A percentile compares a stretch with the other conserved stretches of the same genome.
Evolutionary conservation across 2,888 invertebrate species (phyloP).

Genomic region (Tetragonisca angustula): DNA sequence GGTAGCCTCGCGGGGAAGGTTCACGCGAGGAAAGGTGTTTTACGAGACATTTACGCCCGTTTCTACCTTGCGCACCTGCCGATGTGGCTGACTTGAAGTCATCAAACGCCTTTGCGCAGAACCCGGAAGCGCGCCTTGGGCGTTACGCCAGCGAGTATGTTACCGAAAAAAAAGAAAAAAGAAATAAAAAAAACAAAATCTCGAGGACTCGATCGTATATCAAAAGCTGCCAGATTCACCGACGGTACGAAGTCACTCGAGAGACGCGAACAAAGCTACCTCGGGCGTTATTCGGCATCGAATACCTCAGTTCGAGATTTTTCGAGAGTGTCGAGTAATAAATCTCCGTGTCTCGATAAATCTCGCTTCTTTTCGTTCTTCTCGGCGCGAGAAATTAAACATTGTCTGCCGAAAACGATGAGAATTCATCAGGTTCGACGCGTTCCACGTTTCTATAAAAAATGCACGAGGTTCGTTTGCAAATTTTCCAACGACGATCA

Average conservation of each 20-base stretch:
- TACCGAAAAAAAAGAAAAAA: too few relatives aligned
- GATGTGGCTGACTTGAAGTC: conserved; percentile 45
- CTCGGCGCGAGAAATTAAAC: too few relatives aligned
- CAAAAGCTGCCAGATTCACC: conserved; percentile 29
- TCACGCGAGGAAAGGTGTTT: conserved; percentile 41
- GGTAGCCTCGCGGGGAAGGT: conserved; percentile 8
- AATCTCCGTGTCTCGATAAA: background rate
- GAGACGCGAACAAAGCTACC: background rate
- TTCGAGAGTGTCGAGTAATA: background rate
- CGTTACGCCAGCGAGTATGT: conserved; percentile 32
- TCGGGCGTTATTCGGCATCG: background rate
- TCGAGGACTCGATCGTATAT: conserved; percentile 52
- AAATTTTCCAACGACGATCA: too few relatives aligned
- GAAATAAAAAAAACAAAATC: conserved; percentile 9
- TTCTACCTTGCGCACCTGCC: conserved; percentile 23
- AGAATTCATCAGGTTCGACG: background rate
- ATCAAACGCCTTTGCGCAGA: conserved; percentile 42
- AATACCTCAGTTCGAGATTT: background rate
- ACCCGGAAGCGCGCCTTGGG: conserved; percentile 61
- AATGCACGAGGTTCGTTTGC: too few relatives aligned
- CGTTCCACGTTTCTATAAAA: too few relatives aligned
- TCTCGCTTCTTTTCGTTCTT: background rate
- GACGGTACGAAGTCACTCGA: conserved; percentile 3
- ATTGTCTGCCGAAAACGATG: background rate
- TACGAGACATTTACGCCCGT: conserved; percentile 57